A percentile compares a stretch with the other conserved stretches of the same genome.
phyloP scores from a whole-genome alignment of 2,888 invertebrate species.

The Parnassius orleans region DNA sequence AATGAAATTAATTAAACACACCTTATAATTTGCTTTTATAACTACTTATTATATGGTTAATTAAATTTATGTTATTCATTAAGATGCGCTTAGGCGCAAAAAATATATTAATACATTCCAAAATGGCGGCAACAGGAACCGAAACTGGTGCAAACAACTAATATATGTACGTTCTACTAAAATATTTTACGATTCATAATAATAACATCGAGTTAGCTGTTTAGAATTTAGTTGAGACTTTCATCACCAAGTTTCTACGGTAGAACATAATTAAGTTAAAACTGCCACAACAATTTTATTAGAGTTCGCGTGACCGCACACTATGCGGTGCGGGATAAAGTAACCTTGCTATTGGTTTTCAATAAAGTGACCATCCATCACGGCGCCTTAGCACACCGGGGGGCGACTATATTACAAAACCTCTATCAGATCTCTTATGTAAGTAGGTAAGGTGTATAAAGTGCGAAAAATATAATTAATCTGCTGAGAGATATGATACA shows the following conservation, averaged over 20 bases:
- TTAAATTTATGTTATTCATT: neutral
- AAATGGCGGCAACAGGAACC: constrained; percentile 14
- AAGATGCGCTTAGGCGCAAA: neutral
- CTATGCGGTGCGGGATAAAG: constrained; percentile 46
- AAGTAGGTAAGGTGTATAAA: constrained; percentile 10
- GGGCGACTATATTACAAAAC: constrained; percentile 77
- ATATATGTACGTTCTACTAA: constrained; percentile 1
- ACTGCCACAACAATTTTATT: constrained; percentile 49
- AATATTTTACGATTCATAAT: constrained; percentile 15
- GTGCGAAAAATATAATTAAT: constrained; percentile 18
- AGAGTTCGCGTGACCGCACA: constrained; percentile 63
- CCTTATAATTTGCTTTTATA: neutral
- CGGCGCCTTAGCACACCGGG: constrained; percentile 67
- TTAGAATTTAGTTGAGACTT: constrained; percentile 21
- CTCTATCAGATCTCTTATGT: constrained; percentile 55
- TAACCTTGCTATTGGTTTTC: constrained; percentile 69
- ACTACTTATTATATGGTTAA: neutral
- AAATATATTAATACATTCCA: constrained; percentile 16
- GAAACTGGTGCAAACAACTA: constrained; percentile 18
- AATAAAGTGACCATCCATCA: constrained; percentile 77
- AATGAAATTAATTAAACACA: constrained; percentile 7
- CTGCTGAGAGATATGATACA: neutral
- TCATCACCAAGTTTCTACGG: constrained; percentile 17
- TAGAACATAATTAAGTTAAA: constrained; percentile 49
- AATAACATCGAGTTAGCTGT: constrained; percentile 13